Conservation (phyloP, 2,113 vertebrate species). For the Monarcha castaneiventris region DNA sequence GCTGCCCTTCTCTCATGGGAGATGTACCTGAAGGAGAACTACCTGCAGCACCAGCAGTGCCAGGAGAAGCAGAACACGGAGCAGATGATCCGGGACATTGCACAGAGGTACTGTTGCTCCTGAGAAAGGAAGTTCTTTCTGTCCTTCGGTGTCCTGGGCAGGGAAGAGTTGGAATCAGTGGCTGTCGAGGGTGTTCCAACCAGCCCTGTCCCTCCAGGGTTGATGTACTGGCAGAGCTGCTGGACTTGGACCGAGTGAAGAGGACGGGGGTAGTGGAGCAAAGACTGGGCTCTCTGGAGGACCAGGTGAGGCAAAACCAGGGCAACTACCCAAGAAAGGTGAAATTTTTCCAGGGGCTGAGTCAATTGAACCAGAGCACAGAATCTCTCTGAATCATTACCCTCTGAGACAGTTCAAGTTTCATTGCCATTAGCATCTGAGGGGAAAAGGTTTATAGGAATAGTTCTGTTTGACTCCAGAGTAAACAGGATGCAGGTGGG, state of each 20-base stretch:
- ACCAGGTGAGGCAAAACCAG: constrained; percentile 79
- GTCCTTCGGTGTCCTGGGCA: neutral
- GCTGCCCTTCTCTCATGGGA: constrained; percentile 91
- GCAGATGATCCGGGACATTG: constrained; percentile 80
- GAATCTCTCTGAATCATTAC: neutral
- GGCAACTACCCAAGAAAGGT: neutral
- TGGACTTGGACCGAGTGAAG: constrained; percentile 77
- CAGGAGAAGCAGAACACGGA: constrained; percentile 78
- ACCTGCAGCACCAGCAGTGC: constrained; percentile 77
- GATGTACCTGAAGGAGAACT: constrained; percentile 87
- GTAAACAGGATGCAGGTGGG: neutral
- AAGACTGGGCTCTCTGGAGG: constrained; percentile 81
- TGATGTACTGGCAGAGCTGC: constrained; percentile 71
- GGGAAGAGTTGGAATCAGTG: too few relatives aligned
- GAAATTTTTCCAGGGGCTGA: neutral
- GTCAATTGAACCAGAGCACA: neutral
- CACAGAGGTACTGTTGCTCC: constrained; percentile 76
- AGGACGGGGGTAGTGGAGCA: constrained; percentile 69
- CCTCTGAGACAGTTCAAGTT: neutral
- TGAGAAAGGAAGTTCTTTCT: neutral
- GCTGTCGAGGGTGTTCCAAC: neutral
- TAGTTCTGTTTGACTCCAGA: neutral
- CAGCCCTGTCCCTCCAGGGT: constrained; percentile 72
- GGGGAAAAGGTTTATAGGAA: neutral
- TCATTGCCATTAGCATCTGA: neutral